Evolutionary conservation across 2,888 invertebrate species (phyloP), one percentile per base, ranked within the genome.

Genomic region (Limnephilus lunatus): DNA sequence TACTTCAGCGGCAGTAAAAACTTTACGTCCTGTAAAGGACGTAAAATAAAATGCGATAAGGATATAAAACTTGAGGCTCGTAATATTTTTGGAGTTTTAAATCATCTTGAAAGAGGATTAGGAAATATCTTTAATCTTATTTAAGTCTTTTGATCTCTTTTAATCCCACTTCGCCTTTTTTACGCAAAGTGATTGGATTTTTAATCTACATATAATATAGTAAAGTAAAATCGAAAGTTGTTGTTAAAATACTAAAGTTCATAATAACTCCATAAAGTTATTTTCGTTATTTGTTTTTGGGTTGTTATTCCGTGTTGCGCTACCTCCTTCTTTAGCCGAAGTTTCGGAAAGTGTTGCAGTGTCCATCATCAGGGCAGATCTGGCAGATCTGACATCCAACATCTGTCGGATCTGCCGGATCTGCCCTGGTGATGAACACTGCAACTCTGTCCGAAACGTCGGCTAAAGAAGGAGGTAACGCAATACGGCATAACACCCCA

Each of bases 1-100:
- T 83, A 83, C 83, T 83, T 83, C 35, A 12, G 25, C 83, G 83
- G 83, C 35, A 83, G 35, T 83, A 83, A 83, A 83, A 83, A 83
- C 35, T 14, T 83, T 35, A 83, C 83, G 31, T 83, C 31, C 31
- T 31, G 83, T 35, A 35, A 83, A 35, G 83, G 35, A 83, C 83
- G 83, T 83, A 35, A 25, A 83, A 83, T 83, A 35, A 35, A 83
- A 83, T 83, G 25, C 35, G 83, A 83, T 83, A 35, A 32, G 25
- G 35, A 35, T 11, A 83, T 35, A 25, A 32, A 32, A 32, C 25
- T 83, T 83, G 68, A 68, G 68, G 25, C 68, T 68, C 68, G 68
- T 68, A 68, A 68, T 68, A 32, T 82, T 32, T 32, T 83, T 83
- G 1, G 35, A 83, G 32, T 35, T 83, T 83, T 83, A 35, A 83